Percentiles rank a stretch among this genome's conserved stretches.
These are phyloP conservation scores for Eubasilissa splendida DNA, from an alignment of 2,888 invertebrate genomes.

Conservation along the genomic window DNA sequence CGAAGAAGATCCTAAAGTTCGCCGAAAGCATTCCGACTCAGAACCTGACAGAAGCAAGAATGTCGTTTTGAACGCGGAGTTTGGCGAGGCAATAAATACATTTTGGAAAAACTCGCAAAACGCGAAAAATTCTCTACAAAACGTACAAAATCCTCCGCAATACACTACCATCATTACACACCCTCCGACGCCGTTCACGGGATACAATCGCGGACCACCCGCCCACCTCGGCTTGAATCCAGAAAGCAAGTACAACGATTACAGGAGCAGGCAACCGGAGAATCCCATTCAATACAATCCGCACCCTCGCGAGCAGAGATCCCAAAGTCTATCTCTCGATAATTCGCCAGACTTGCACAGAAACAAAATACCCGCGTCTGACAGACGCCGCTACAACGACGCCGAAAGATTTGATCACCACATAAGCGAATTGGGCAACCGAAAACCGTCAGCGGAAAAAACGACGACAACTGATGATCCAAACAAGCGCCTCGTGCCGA, in stretches of 20 bases:
- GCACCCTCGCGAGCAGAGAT: constrained; percentile 13
- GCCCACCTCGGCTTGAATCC: constrained; percentile 37
- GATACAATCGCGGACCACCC: constrained; percentile 44
- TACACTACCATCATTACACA: constrained; percentile 46
- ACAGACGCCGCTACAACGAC: constrained; percentile 54
- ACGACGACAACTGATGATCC: constrained; percentile 71
- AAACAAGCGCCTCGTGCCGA: constrained; percentile 65
- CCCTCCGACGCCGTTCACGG: constrained; percentile 37
- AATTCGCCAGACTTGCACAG: constrained; percentile 13
- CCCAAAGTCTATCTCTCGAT: constrained; percentile 34
- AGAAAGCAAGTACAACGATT: neutral
- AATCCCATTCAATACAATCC: constrained; percentile 1
- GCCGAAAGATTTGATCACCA: constrained; percentile 61
- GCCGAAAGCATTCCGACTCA: constrained; percentile 54
- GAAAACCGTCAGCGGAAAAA: constrained; percentile 64
- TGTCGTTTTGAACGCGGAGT: constrained; percentile 60
- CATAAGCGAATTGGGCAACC: constrained; percentile 60
- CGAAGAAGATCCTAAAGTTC: constrained; percentile 48
- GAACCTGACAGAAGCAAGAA: constrained; percentile 55
- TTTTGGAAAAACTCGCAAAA: constrained; percentile 63
- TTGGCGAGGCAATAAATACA: constrained; percentile 67
- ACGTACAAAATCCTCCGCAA: constrained; percentile 11
- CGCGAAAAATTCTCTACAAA: constrained; percentile 25
- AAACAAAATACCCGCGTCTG: constrained; percentile 59
- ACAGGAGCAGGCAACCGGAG: neutral